Evolutionary conservation across 1,140 invertebrate species (phyloP).

Genomic region (Penaeus vannamei): DNA sequence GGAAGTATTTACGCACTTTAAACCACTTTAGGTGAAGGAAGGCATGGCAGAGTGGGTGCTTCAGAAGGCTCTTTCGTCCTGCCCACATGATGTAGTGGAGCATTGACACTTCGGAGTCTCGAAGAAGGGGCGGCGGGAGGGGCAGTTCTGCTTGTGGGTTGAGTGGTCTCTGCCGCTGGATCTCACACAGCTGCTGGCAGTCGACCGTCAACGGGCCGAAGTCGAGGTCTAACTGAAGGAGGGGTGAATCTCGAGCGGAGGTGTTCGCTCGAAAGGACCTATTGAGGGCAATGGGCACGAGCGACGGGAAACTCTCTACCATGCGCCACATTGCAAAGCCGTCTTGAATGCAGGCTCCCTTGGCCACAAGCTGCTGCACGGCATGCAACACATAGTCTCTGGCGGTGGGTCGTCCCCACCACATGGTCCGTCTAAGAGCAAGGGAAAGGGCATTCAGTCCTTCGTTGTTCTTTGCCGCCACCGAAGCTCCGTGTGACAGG

Average conservation of each 20-base stretch:
- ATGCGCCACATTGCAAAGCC: slow-evolving; percentile 67
- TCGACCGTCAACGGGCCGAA: slow-evolving; percentile 46
- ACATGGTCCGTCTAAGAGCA: slow-evolving; percentile 61
- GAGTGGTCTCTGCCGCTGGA: slow-evolving; percentile 77
- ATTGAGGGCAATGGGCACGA: slow-evolving; percentile 61
- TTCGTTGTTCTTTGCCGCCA: slow-evolving; percentile 86
- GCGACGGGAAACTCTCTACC: slow-evolving; percentile 65
- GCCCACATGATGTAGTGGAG: slow-evolving; percentile 62
- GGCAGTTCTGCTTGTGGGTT: slow-evolving; percentile 41
- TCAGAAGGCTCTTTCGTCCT: slow-evolving; percentile 68
- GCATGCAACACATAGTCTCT: slow-evolving; percentile 61
- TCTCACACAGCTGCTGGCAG: slow-evolving; percentile 80
- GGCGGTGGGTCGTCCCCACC: slow-evolving; percentile 59
- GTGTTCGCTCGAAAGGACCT: slow-evolving; percentile 62
- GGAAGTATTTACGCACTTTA: slow-evolving; percentile 89
- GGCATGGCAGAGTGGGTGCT: slow-evolving; percentile 68
- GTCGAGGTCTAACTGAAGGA: slow-evolving; percentile 62
- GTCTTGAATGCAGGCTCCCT: slow-evolving; percentile 59
- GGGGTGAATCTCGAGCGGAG: slow-evolving; percentile 60
- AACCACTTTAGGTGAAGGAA: slow-evolving; percentile 77
- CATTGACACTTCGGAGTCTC: slow-evolving; percentile 59
- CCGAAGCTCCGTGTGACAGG: slow-evolving; percentile 86
- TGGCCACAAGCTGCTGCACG: slow-evolving; percentile 61
- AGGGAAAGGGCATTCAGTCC: slow-evolving; percentile 72
- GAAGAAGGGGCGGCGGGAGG: slow-evolving; percentile 22